These are phyloP conservation scores for Archaeoteleia sp. DNA, from an alignment of 2,888 invertebrate species.

Conservation along the genomic window DNA sequence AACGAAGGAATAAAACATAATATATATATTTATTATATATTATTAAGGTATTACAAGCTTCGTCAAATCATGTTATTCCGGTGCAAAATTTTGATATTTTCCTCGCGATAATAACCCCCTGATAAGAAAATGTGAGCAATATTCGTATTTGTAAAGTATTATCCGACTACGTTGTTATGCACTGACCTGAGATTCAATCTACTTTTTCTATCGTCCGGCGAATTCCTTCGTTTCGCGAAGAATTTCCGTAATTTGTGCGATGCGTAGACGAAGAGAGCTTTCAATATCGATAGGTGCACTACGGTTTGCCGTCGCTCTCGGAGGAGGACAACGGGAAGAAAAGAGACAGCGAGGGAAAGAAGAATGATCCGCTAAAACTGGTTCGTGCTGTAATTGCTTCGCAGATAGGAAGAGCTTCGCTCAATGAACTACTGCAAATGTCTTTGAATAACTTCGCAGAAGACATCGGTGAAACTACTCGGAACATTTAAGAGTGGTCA, in stretches of 20 bases:
- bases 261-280: conserved; percentile 37
- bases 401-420: conserved; percentile 48
- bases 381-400: conserved; percentile 52
- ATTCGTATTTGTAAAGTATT: conserved; percentile 7
- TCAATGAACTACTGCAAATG: conserved; percentile 51
- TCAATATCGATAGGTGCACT: conserved; percentile 41
- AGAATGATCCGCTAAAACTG: conserved; percentile 51
- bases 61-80: too few relatives aligned
- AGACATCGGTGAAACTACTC: conserved; percentile 53
- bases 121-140: too few relatives aligned
- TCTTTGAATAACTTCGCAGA: conserved; percentile 55
- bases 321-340: conserved; percentile 24
- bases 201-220: not conserved
- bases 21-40: too few relatives aligned
- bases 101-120: conserved; percentile 5
- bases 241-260: conserved; percentile 27
- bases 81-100: too few relatives aligned
- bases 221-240: not conserved
- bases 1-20: too few relatives aligned
- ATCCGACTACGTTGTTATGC: conserved; percentile 9
- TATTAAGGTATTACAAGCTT: too few relatives aligned
- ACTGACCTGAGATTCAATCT: conserved; percentile 7
- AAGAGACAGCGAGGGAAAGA: conserved; percentile 38
- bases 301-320: conserved; percentile 24
- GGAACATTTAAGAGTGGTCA: conserved; percentile 53